Conservation (phyloP, 92 coral and sea anemone genomes). For the Umimayanthus kanabou region DNA sequence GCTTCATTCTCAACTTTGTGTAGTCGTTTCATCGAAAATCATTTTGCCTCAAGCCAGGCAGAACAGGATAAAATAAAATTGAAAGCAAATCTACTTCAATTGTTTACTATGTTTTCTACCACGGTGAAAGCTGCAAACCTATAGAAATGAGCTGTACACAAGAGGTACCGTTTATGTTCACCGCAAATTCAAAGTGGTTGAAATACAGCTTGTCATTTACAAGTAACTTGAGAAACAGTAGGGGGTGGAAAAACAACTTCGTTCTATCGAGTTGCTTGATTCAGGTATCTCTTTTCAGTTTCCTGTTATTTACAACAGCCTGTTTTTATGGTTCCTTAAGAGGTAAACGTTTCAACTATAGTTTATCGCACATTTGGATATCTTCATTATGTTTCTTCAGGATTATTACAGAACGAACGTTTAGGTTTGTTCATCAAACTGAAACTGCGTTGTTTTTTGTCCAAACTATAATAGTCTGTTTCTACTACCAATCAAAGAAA, state of each 20-base stretch:
- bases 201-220: constrained; percentile 11
- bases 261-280: not conserved
- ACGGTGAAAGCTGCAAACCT: not conserved
- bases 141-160: not conserved
- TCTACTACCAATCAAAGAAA: not conserved
- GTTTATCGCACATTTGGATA: not conserved
- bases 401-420: not conserved
- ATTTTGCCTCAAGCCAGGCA: not conserved
- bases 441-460: not conserved
- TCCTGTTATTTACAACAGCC: not conserved
- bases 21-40: not conserved
- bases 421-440: not conserved
- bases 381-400: not conserved
- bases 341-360: not conserved
- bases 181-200: not conserved
- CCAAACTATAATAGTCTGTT: not conserved
- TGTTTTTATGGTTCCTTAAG: not conserved
- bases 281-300: not conserved
- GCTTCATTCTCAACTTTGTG: not conserved
- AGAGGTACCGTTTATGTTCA: not conserved
- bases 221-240: not conserved
- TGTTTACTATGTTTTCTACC: not conserved
- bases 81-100: not conserved
- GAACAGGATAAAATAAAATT: not conserved
- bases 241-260: not conserved